Evolutionary conservation across 2,888 invertebrate species (phyloP).

Genomic region (Chrysolina americana): DNA sequence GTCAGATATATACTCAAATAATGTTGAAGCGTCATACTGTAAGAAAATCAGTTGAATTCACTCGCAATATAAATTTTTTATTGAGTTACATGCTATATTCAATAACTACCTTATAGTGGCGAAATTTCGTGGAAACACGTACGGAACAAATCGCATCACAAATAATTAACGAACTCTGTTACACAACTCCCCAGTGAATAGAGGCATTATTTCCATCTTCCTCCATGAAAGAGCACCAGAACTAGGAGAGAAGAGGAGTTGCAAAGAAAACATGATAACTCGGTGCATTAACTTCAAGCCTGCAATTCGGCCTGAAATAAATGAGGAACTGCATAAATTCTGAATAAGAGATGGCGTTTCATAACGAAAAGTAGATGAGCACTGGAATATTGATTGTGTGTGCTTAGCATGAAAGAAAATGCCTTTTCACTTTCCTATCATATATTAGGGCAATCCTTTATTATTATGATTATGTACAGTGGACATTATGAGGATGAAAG

Average conservation of each 20-base stretch:
- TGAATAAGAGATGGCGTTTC: conserved; percentile 22
- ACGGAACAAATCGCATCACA: conserved; percentile 10
- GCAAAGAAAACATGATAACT: conserved; percentile 22
- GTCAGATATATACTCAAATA: no score
- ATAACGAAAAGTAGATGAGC: conserved; percentile 15
- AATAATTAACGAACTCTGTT: conserved; percentile 11
- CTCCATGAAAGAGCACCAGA: conserved; percentile 21
- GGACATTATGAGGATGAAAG: no score
- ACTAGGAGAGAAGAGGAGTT: neutral
- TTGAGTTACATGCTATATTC: no score
- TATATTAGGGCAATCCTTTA: neutral
- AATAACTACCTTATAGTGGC: no score
- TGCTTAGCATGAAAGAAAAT: neutral
- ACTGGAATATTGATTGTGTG: conserved; percentile 6
- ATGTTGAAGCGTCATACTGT: no score
- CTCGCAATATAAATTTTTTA: no score
- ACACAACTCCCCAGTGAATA: conserved; percentile 24
- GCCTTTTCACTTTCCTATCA: neutral
- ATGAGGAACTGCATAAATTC: conserved; percentile 30
- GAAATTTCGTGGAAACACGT: no score
- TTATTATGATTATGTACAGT: neutral
- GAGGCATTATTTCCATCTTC: conserved; percentile 24
- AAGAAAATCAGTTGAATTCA: no score
- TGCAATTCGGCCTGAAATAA: neutral
- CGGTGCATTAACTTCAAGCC: conserved; percentile 25